phyloP scores from a whole-genome alignment of 2,797 vertebrate species.

The Tiaroga cobitis region DNA sequence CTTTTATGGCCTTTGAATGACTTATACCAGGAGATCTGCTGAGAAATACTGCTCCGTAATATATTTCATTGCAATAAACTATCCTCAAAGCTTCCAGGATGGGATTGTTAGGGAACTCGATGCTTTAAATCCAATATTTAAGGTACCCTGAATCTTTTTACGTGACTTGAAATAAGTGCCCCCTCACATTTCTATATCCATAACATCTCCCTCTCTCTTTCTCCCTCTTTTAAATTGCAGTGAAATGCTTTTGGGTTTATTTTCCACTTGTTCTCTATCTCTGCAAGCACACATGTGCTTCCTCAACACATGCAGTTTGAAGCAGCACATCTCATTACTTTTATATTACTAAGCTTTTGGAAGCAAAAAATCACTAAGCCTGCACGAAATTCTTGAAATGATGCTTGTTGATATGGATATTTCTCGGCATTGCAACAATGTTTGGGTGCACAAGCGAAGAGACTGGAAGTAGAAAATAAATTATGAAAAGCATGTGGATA shows the following conservation, averaged over 20 bases:
- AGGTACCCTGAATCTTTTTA: slow-evolving; percentile 46
- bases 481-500: slow-evolving; percentile 15
- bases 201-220: slow-evolving; percentile 17
- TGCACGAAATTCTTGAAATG: slow-evolving; percentile 48
- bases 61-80: slow-evolving; percentile 37
- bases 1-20: slow-evolving; percentile 20
- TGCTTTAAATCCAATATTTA: slow-evolving; percentile 44
- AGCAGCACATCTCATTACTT: slow-evolving; percentile 52
- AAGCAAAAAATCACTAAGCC: slow-evolving; percentile 49
- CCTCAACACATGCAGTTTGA: slow-evolving; percentile 42
- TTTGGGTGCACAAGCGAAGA: slow-evolving; percentile 12
- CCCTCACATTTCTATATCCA: slow-evolving; percentile 37
- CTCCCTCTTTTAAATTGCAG: slow-evolving; percentile 31
- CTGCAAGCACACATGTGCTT: slow-evolving; percentile 51
- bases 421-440: slow-evolving; percentile 15
- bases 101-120: slow-evolving; percentile 29
- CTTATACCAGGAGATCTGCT: background rate
- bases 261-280: slow-evolving; percentile 55
- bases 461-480: slow-evolving; percentile 35
- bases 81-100: slow-evolving; percentile 32
- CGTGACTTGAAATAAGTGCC: slow-evolving; percentile 34
- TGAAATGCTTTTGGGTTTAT: slow-evolving; percentile 47
- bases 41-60: slow-evolving; percentile 23
- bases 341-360: slow-evolving; percentile 47
- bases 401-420: slow-evolving; percentile 50